Evolutionary conservation across 2,888 invertebrate genomes (phyloP), one percentile per base, ranked within the genome.

Genomic region (Noctua fimbriata): DNA sequence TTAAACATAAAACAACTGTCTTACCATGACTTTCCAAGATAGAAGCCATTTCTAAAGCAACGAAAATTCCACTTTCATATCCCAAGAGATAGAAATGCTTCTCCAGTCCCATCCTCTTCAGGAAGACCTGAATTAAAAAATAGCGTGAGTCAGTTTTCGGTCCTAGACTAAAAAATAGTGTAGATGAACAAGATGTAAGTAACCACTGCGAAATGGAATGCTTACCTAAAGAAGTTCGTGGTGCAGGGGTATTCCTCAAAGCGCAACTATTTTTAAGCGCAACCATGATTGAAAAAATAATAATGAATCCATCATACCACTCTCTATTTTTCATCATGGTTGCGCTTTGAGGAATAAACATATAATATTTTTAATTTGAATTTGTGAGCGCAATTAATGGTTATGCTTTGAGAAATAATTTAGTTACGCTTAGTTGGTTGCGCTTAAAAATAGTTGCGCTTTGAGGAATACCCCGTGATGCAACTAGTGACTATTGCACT

Each of bases 11-110:
- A 52, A 67, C 12, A 1, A 21, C 21, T 24, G 44, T 67, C 41
- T 89, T 90, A 95, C 95, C 95, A 9, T 84, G 73, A 4, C 90
- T 82, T 88, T 95, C 95, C 28, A 95, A 88, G 65, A 94, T 91
- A 0, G 91, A 89, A 21, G 94, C 94, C 76, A 94, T 84, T 87
- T 95, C 94, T 55, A 95, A 84, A 47, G 93, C 94, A 2, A 94
- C 82, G 36, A 90, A 47, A 1, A 94, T 90, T 14, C 95, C 95
- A 73, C 91, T 88, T 87, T 95, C 95, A 55, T 92, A 95, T 7
- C 94, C 95, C 74, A 94, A 32, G 1, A 95, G 80, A 78, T 93
- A 92, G 73, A 95, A 95, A 2, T 83, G 87, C 0, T 92, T 89
- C 28, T 87, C 87, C 2, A 90, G 9, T n/a, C 84, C 85, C 0